Evolutionary conservation across 2,888 invertebrate genomes (phyloP).

Genomic region (Leptinotarsa rubiginosa): DNA sequence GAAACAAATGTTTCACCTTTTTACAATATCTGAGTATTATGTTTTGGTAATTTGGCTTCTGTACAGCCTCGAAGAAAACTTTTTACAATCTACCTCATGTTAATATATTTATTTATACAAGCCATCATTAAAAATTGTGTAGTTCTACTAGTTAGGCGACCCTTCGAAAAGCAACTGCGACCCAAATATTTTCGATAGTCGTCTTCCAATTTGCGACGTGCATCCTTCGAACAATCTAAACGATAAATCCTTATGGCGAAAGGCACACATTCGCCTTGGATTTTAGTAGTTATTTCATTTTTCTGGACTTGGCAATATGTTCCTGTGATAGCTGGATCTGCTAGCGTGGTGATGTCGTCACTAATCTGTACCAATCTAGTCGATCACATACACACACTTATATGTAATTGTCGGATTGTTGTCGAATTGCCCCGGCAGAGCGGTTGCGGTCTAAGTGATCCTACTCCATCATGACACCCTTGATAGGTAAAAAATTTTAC

Average conservation of each 20-base stretch:
- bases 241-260: slow-evolving; percentile 40
- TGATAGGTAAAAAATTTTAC: neutral
- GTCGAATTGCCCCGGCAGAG: slow-evolving; percentile 38
- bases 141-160: neutral
- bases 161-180: neutral
- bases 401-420: slow-evolving; percentile 30
- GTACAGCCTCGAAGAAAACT: neutral
- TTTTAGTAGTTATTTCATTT: slow-evolving; percentile 25
- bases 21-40: too few relatives aligned
- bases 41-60: neutral
- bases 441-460: slow-evolving; percentile 45
- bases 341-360: slow-evolving; percentile 33
- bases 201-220: slow-evolving; percentile 30
- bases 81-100: slow-evolving; percentile 36
- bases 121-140: neutral
- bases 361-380: slow-evolving; percentile 38
- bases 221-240: slow-evolving; percentile 26
- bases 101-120: slow-evolving; percentile 2
- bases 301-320: slow-evolving; percentile 38
- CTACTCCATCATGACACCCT: slow-evolving; percentile 54
- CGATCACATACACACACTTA: slow-evolving; percentile 30
- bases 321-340: slow-evolving; percentile 39
- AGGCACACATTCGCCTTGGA: slow-evolving; percentile 49
- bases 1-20: neutral
- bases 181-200: neutral